These are phyloP conservation scores for Lophotriccus pileatus DNA, from an alignment of 2,797 vertebrate genomes.

Conservation along the genomic window DNA sequence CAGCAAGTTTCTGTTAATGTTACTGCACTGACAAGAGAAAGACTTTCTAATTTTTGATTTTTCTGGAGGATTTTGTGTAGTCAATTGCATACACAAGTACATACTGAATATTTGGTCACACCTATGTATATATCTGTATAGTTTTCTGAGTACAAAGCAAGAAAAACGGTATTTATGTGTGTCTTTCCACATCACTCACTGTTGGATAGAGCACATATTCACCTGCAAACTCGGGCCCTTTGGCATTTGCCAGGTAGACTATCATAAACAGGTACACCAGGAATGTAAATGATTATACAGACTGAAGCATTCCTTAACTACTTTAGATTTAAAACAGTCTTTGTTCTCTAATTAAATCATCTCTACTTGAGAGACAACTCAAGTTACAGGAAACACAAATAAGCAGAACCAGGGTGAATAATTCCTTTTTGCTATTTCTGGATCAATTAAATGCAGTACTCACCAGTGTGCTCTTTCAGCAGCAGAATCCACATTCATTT, in stretches of 20 bases:
- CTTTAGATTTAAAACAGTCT: background rate
- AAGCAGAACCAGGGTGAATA: conserved; percentile 25
- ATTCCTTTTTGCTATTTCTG: conserved; percentile 10
- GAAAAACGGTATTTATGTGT: background rate
- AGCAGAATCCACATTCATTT: background rate
- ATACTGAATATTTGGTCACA: background rate
- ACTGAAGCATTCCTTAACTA: background rate
- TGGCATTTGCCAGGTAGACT: background rate
- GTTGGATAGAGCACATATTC: accelerated
- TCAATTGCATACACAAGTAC: background rate
- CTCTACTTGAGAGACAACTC: background rate
- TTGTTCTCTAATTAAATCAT: conserved; percentile 22
- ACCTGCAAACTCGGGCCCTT: background rate
- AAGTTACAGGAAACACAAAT: conserved; percentile 25
- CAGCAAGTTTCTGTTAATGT: background rate
- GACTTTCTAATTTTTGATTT: background rate
- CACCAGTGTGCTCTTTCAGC: background rate
- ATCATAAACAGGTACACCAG: background rate
- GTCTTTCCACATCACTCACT: background rate
- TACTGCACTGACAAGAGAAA: background rate
- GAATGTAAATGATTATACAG: background rate
- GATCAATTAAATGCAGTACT: background rate
- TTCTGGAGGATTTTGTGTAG: background rate
- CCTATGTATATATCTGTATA: accelerated
- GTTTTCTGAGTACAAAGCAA: background rate